phyloP scores from a whole-genome alignment of 1,140 invertebrate genomes.

The Spodoptera litura region DNA sequence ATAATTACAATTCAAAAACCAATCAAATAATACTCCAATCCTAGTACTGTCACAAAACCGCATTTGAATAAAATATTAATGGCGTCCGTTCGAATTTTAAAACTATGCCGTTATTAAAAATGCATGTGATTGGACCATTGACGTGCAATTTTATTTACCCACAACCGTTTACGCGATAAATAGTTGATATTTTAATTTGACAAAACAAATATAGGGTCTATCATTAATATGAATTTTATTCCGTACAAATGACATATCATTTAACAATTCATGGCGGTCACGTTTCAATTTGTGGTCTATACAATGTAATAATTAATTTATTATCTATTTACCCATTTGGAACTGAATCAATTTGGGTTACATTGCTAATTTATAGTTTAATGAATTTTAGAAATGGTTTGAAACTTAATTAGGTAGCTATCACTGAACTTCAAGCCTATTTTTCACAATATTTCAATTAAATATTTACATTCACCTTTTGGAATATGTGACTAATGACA shows the following conservation, averaged over 20 bases:
- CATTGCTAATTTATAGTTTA: conserved; percentile 1
- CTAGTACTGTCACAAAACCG: conserved; percentile 1
- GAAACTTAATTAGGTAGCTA: background rate
- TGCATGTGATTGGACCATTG: conserved; percentile 27
- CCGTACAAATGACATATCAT: conserved; percentile 55
- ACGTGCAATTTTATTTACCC: conserved; percentile 23
- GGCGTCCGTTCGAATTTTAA: background rate
- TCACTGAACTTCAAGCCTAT: too few relatives aligned
- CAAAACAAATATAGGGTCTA: conserved; percentile 43
- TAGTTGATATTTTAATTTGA: conserved; percentile 44
- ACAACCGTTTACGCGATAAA: conserved; percentile 22
- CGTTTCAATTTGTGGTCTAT: conserved; percentile 57
- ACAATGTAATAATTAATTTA: conserved; percentile 55
- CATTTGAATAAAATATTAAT: conserved; percentile 13
- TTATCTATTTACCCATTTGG: conserved; percentile 50
- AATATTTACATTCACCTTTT: too few relatives aligned
- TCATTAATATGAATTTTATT: conserved; percentile 49
- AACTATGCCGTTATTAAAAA: conserved; percentile 29
- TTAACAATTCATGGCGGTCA: conserved; percentile 55
- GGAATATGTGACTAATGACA: too few relatives aligned
- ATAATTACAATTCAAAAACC: background rate
- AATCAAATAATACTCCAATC: background rate
- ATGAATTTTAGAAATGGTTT: conserved; percentile 23
- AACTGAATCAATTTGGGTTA: conserved; percentile 38
- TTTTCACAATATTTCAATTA: too few relatives aligned